Evolutionary conservation across 2,888 invertebrate species (phyloP).

Genomic region (Heliconius cydno): DNA sequence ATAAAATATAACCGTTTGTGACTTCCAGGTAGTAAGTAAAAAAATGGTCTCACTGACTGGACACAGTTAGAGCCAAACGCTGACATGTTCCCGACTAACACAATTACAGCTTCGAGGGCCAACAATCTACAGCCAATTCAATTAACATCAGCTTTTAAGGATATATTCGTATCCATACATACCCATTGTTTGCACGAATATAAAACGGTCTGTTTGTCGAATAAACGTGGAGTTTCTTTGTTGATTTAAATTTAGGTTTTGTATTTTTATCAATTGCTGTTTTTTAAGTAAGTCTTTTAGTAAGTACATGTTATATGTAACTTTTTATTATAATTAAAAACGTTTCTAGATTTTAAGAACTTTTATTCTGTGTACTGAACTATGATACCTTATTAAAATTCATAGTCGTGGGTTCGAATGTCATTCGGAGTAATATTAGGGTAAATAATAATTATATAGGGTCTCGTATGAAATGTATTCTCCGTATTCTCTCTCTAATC

Average conservation of each 20-base stretch:
- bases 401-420: too few species aligned
- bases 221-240: conserved; percentile 14
- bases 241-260: conserved; percentile 5
- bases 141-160: conserved; percentile 78
- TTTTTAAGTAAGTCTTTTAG: background rate
- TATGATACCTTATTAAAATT: too few species aligned
- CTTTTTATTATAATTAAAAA: background rate
- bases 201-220: conserved; percentile 31
- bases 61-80: conserved; percentile 39
- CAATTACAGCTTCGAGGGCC: conserved; percentile 61
- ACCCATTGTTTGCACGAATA: conserved; percentile 36
- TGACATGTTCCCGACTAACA: conserved; percentile 46
- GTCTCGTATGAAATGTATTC: too few species aligned
- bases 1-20: conserved; percentile 15
- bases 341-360: too few species aligned
- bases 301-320: background rate
- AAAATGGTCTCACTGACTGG: conserved; percentile 38
- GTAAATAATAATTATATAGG: too few species aligned
- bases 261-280: background rate
- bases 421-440: too few species aligned
- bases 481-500: too few species aligned
- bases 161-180: conserved; percentile 20
- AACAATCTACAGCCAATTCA: conserved; percentile 80
- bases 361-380: too few species aligned
- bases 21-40: conserved; percentile 38